Evolutionary conservation across 2,113 vertebrate genomes (phyloP).

Genomic region (Chaetodon trifascialis): DNA sequence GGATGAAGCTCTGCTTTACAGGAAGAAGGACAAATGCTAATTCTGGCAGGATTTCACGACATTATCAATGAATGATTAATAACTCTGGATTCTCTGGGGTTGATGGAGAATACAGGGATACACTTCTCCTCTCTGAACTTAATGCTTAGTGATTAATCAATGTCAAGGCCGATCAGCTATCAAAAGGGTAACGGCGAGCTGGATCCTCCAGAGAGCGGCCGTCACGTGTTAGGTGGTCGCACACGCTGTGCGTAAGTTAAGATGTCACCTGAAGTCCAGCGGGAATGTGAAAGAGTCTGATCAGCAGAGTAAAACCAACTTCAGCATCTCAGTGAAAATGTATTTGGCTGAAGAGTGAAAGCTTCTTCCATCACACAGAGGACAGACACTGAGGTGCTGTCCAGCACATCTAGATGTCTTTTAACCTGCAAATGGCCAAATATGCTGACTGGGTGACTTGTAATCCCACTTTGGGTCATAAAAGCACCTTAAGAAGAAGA

Average conservation of each 20-base stretch:
- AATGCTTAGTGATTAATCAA: conserved; percentile 53
- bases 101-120: not conserved
- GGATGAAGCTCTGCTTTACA: not conserved
- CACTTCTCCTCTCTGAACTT: conserved; percentile 19
- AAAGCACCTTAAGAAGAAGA: no score
- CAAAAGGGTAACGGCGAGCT: conserved; percentile 11
- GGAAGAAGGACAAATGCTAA: conserved; percentile 61
- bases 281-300: not conserved
- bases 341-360: no score
- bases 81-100: not conserved
- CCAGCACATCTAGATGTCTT: no score
- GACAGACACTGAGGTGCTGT: not conserved
- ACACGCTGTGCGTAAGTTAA: not conserved
- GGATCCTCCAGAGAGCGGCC: conserved; percentile 6
- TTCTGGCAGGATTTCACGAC: conserved; percentile 42
- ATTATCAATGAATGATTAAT: conserved; percentile 64
- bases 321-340: not conserved
- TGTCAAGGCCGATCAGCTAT: conserved; percentile 30
- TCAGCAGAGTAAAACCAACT: not conserved
- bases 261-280: not conserved
- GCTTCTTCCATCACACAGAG: not conserved
- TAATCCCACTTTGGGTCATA: no score
- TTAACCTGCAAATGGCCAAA: no score
- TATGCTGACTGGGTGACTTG: no score
- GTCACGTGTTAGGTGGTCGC: not conserved